Base-by-base conservation (phyloP, 1,140 invertebrate species). In the Anadara kagoshimensis region DNA sequence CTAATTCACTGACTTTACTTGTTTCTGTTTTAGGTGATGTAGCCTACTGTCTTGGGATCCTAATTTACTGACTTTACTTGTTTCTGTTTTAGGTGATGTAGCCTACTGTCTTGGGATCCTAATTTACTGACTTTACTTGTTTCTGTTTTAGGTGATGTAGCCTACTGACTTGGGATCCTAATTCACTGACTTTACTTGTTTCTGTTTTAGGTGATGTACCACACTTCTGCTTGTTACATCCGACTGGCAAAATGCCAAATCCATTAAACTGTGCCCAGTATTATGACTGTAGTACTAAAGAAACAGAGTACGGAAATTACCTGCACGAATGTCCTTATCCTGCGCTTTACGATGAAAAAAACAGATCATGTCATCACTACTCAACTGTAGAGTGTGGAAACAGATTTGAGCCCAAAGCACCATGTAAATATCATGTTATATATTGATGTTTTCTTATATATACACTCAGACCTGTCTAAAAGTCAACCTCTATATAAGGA, bases 241-340 rank as follows among this genome's bases (percentile, higher is more conserved):
- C 76, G 1, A 54, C 75, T 54, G 78, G 76, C 51, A 59, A 80
- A 7, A 45, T 76, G 5, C 64, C 73, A 12, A 75, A 80, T 14
- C 66, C 69, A 4, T 14, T 59, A 10, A 78, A 80, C 65, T 85
- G 83, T 69, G 83, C 83, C 56, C 73, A 80, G 53, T 85, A 74
- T 49, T 83, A 79, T 71, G 82, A 85, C 79, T 85, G 83, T 69
- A 76, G 69, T 36, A 65, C 61, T 26, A 18, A 53, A 0, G 62
- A 61, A 45, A 18, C 53, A 61, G 61, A 73, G 69, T 45, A 64
- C 73, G 41, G 77, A 71, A 41, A 45, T 70, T 77, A 80, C 65
- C 70, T 81, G 10, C 71, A 75, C 47, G 83, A 84, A 57, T 84
- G 83, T 26, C 71, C 76, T 56, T 82, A 80, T 56, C 83, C 81